These are phyloP conservation scores for Amblyopsis rosae DNA, from an alignment of 2,113 vertebrate species.

Conservation along the genomic window DNA sequence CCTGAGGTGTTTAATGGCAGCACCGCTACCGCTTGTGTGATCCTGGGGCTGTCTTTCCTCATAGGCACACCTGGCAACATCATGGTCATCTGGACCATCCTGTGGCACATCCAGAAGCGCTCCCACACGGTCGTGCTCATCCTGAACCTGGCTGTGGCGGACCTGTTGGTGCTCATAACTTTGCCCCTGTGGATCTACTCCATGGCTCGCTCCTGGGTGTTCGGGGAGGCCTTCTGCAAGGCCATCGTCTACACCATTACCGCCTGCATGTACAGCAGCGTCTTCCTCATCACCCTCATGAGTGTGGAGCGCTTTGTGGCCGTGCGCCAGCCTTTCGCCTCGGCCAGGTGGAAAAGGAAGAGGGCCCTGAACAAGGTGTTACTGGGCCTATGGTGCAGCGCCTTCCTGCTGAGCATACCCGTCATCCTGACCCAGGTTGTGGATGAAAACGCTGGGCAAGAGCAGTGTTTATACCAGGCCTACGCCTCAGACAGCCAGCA, in stretches of 20 bases:
- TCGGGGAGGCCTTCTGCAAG: slow-evolving; percentile 71
- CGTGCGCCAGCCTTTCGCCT: slow-evolving; percentile 71
- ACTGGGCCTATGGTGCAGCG: slow-evolving; percentile 63
- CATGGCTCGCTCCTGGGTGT: slow-evolving; percentile 73
- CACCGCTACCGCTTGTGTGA: slow-evolving; percentile 61
- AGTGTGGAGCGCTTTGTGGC: slow-evolving; percentile 77
- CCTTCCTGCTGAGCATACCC: slow-evolving; percentile 73
- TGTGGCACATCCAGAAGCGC: slow-evolving; percentile 69
- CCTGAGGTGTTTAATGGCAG: slow-evolving; percentile 50
- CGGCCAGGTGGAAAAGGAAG: slow-evolving; percentile 66
- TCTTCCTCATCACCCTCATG: slow-evolving; percentile 79
- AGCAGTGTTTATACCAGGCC: slow-evolving; percentile 60
- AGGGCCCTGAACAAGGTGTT: slow-evolving; percentile 66
- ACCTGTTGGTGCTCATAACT: slow-evolving; percentile 78
- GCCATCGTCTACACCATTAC: slow-evolving; percentile 71
- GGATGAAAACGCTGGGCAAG: not conserved
- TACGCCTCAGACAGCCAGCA: slow-evolving; percentile 66
- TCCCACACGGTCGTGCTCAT: slow-evolving; percentile 78
- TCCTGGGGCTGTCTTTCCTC: slow-evolving; percentile 74
- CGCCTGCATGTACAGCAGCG: slow-evolving; percentile 77
- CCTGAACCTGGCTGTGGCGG: slow-evolving; percentile 73
- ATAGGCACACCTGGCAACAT: slow-evolving; percentile 76
- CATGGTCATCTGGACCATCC: slow-evolving; percentile 79
- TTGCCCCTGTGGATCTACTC: slow-evolving; percentile 82
- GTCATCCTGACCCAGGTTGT: slow-evolving; percentile 69